Conservation (phyloP, 1,140 invertebrate species). For the Micrasema longulum region DNA sequence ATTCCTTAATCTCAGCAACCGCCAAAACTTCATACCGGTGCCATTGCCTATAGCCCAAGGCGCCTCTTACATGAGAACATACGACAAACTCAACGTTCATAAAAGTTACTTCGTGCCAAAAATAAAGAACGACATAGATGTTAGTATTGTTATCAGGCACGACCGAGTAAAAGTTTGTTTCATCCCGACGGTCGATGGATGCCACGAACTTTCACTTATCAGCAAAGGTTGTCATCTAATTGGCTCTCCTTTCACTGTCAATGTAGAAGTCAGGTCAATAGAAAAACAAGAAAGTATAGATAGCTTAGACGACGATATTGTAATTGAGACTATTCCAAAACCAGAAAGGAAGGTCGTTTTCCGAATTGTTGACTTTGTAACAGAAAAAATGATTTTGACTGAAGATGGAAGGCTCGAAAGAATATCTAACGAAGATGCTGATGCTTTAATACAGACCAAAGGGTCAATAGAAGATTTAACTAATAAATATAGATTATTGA, state of each 20-base stretch:
- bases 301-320: slow-evolving; percentile 65
- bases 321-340: slow-evolving; percentile 60
- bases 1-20: slow-evolving; percentile 60
- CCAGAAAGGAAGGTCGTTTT: slow-evolving; percentile 65
- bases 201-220: slow-evolving; percentile 65
- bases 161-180: slow-evolving; percentile 64
- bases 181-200: slow-evolving; percentile 60
- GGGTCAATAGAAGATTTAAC: slow-evolving; percentile 48
- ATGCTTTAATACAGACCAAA: slow-evolving; percentile 29
- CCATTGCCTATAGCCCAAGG: slow-evolving; percentile 62
- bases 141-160: slow-evolving; percentile 58
- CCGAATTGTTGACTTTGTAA: slow-evolving; percentile 68
- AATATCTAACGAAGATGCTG: slow-evolving; percentile 58
- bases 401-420: slow-evolving; percentile 67
- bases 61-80: slow-evolving; percentile 60
- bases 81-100: slow-evolving; percentile 63
- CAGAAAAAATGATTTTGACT: slow-evolving; percentile 68
- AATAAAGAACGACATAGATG: slow-evolving; percentile 64
- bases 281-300: slow-evolving; percentile 52
- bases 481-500: slow-evolving; percentile 38
- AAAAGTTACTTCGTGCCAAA: slow-evolving; percentile 65
- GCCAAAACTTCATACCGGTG: slow-evolving; percentile 60
- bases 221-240: slow-evolving; percentile 65
- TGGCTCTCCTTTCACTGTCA: slow-evolving; percentile 65
- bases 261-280: slow-evolving; percentile 61